These are phyloP conservation scores for Oreohelix idahoensis DNA, from an alignment of 1,140 invertebrate genomes.

Conservation along the genomic window DNA sequence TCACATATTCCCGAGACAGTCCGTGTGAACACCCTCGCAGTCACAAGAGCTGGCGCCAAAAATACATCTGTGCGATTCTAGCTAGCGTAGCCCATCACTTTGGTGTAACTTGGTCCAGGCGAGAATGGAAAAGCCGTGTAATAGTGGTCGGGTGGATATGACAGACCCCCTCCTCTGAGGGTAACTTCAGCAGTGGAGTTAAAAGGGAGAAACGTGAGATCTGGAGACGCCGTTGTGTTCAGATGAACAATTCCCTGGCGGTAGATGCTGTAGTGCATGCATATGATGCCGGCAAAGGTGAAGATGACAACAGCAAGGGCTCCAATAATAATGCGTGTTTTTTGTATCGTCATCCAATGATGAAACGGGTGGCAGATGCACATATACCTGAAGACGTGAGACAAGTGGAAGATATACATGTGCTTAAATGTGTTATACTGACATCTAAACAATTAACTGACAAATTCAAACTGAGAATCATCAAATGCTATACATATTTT, in stretches of 20 bases:
- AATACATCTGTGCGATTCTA: not conserved
- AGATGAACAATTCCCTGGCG: not conserved
- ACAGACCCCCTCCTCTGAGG: not conserved
- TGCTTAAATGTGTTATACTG: no score
- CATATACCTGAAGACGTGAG: constrained; percentile 49
- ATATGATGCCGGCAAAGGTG: constrained; percentile 53
- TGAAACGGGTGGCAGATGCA: constrained; percentile 66
- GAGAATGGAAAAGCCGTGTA: not conserved
- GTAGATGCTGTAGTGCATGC: constrained; percentile 53
- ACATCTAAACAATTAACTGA: no score
- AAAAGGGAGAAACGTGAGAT: not conserved
- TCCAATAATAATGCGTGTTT: constrained; percentile 60
- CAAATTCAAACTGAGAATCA: no score
- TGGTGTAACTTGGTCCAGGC: constrained; percentile 7
- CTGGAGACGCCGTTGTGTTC: not conserved
- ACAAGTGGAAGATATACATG: no score
- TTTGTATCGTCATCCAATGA: constrained; percentile 55
- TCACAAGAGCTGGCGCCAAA: not conserved
- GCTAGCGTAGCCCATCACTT: not conserved
- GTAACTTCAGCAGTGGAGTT: not conserved
- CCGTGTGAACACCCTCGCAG: not conserved
- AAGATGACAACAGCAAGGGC: constrained; percentile 51
- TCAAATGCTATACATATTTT: no score
- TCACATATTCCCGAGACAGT: constrained; percentile 23
- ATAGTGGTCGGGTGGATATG: not conserved